phyloP scores from a whole-genome alignment of 37 sponge, comb jelly and placozoan species.

The Ephydatia muelleri region DNA sequence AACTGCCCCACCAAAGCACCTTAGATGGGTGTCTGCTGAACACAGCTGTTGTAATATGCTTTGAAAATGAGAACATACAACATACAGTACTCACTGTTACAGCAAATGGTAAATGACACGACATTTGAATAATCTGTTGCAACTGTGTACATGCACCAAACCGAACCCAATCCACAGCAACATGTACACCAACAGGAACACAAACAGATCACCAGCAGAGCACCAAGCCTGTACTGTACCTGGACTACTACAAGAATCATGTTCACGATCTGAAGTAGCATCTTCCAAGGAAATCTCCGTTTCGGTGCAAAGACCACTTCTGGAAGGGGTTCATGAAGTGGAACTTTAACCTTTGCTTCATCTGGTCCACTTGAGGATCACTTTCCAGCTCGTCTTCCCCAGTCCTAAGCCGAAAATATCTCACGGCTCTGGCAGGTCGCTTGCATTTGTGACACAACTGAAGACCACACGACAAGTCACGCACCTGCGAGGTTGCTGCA shows the following conservation, averaged over 20 bases:
- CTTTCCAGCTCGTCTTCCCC: background rate
- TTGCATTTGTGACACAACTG: background rate
- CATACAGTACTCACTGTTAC: too few relatives aligned
- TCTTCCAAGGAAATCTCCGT: conserved; percentile 84
- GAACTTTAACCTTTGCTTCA: conserved; percentile 71
- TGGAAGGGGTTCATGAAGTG: conserved; percentile 95
- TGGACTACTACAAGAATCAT: conserved; percentile 78
- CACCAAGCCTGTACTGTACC: too few relatives aligned
- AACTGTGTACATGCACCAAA: too few relatives aligned
- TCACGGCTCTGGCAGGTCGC: background rate
- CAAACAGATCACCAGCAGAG: too few relatives aligned
- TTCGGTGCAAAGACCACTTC: conserved; percentile 66
- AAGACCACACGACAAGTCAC: background rate
- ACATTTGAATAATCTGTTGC: too few relatives aligned
- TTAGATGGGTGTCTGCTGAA: too few relatives aligned
- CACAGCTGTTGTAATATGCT: too few relatives aligned
- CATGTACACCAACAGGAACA: too few relatives aligned
- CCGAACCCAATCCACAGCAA: too few relatives aligned
- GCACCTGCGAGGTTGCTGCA: background rate
- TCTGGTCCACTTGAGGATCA: conserved; percentile 22
- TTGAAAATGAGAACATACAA: too few relatives aligned
- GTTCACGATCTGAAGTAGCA: conserved; percentile 71
- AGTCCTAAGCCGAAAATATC: background rate
- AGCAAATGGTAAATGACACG: too few relatives aligned
- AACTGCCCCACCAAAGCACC: too few relatives aligned